Evolutionary conservation across 2,113 vertebrate genomes (phyloP), one percentile per base, ranked within the genome.

Genomic region (Muntiacus muntjak): DNA sequence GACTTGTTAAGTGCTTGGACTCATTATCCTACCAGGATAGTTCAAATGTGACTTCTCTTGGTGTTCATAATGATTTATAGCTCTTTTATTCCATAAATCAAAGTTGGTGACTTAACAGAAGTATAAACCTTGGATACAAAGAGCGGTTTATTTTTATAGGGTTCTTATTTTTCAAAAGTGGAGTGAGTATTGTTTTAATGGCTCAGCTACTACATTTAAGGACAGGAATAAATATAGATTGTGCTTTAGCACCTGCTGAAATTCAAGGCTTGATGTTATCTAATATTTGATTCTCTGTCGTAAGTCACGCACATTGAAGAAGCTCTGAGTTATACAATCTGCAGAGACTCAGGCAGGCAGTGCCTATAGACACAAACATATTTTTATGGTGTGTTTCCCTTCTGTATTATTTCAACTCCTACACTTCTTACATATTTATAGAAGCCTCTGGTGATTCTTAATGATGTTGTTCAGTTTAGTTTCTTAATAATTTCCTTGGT

Each of bases 401-500:
- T 83, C 86, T 91, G 76, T 64, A 87, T 94, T 93, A 96, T 94
- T 87, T 98, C 93, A 87, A 98, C 88, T 95, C 71, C 89, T 95
- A 96, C 36, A 94, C 86, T 64, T 85, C 88, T 94, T 95, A 91
- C 71, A 97, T 95, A 94, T 95, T 96, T 97, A 97, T 96, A 94
- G 79, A 97, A 96, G 71, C 93, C 93, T 98, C 94, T 81, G 91
- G 89, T 95, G 95, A 81, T 98, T 95, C 97, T 97, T 97, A 97
- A 94, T 91, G 94, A 93, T 93, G 88, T 91, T 98, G 87, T 93
- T 98, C 94, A 94, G 91, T 96, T 97, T 92, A 55, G 74, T 87
- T 97, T 97, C 90, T 97, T 97, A 97, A 97, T 97, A 98, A 97
- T 96, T 97, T 97, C 89, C 82, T 87, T 95, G 91, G 45, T 95